These are phyloP conservation scores for Herpetotheres cachinnans DNA, from an alignment of 2,113 vertebrate genomes.

Conservation along the genomic window DNA sequence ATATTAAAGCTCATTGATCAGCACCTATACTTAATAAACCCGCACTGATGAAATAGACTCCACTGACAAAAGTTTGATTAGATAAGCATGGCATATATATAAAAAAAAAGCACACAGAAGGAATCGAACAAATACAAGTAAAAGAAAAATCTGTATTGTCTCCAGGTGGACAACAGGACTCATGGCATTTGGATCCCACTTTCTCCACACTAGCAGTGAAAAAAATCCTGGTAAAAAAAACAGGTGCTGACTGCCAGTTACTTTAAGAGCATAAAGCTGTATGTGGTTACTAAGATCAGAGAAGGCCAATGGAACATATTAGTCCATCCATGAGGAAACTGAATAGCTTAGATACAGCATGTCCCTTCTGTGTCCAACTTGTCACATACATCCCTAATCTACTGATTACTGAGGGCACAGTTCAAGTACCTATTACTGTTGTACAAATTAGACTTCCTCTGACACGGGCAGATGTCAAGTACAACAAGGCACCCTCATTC, in stretches of 20 bases:
- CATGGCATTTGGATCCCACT: not conserved
- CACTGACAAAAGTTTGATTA: not conserved
- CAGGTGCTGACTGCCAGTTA: slow-evolving; percentile 18
- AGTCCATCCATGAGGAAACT: not conserved
- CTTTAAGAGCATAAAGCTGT: not conserved
- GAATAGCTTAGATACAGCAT: not conserved
- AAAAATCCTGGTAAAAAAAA: not conserved
- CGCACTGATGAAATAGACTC: not conserved
- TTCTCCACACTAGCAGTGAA: not conserved
- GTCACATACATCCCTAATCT: not conserved
- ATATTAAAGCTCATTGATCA: not conserved
- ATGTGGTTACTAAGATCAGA: not conserved
- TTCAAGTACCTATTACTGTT: not conserved
- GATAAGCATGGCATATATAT: not conserved
- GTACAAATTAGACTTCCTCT: not conserved
- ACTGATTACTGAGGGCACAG: not conserved
- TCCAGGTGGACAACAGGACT: not conserved
- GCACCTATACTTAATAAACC: not conserved
- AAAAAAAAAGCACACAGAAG: not conserved
- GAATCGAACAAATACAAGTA: not conserved
- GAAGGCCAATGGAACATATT: not conserved
- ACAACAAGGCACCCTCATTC: not conserved
- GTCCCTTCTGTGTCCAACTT: not conserved
- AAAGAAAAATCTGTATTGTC: not conserved
- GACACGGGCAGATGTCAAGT: not conserved